phyloP scores from a whole-genome alignment of 1,140 invertebrate genomes.

The Aphidius ervi region DNA sequence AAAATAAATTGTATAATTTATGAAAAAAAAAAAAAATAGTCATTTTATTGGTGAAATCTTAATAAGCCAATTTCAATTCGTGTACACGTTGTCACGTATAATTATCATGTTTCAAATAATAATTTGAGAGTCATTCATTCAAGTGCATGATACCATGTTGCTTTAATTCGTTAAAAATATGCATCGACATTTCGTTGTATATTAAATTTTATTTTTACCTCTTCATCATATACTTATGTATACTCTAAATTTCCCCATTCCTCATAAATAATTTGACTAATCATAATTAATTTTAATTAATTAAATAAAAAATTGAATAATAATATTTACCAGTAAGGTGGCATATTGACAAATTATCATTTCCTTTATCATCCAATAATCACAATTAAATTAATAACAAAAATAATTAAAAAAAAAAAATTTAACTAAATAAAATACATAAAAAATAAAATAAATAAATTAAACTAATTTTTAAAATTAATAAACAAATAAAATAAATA shows the following conservation, averaged over 20 bases:
- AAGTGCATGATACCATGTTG: neutral
- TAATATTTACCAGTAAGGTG: slow-evolving; percentile 48
- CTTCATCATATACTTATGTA: too few relatives aligned
- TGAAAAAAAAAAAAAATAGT: neutral
- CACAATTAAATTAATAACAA: neutral
- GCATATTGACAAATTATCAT: slow-evolving; percentile 38
- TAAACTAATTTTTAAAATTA: too few relatives aligned
- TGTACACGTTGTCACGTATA: slow-evolving; percentile 10
- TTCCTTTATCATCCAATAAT: slow-evolving; percentile 28
- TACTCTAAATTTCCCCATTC: too few relatives aligned
- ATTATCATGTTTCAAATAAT: neutral
- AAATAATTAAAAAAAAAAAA: neutral
- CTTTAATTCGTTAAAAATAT: slow-evolving; percentile 10
- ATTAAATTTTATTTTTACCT: neutral
- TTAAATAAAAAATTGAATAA: neutral
- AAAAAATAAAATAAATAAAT: too few relatives aligned
- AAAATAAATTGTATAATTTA: too few relatives aligned
- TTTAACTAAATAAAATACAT: too few relatives aligned
- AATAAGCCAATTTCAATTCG: slow-evolving; percentile 14
- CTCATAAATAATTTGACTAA: too few relatives aligned
- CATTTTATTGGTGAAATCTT: slow-evolving; percentile 8
- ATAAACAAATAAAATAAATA: too few relatives aligned
- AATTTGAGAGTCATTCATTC: slow-evolving; percentile 1
- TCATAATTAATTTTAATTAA: neutral
- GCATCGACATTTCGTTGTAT: slow-evolving; percentile 10